Base-by-base conservation (phyloP, 2,113 vertebrate genomes). In the Pollimyrus isidori region DNA sequence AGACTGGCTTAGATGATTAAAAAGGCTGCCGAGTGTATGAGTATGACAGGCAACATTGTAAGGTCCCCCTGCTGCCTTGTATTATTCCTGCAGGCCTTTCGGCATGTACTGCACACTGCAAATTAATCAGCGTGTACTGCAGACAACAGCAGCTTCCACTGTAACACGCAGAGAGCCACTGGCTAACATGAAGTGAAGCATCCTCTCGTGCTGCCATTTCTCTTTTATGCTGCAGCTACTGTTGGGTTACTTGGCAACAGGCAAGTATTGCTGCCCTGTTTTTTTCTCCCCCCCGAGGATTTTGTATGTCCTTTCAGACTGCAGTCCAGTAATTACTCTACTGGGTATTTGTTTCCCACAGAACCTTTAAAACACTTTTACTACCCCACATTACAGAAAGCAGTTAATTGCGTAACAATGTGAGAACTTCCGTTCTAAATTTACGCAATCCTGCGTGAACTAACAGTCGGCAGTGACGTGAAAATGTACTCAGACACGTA, bases 281-380 rank as follows among this genome's bases (percentile, higher is more conserved):
- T 48, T n/a, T 53, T 35, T 15, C 4, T 15, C 4, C 46, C 42
- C 65, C 26, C 50, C 17, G 26, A 49, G 46, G 53, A 45, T 53
- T 86, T 86, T 46, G n/a, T 30, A 85, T 89, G 49, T 58, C 86
- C 17, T 87, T 49, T 85, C 53, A 52, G 48, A 19, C 76, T 48
- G 45, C 26, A 89, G 45, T 50, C 35, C 58, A 65, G 76, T 65
- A 85, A 89, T 53, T 50, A 88, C 58, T 17, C 80, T 19, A 52
- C 30, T 65, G 73, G 65, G 88, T 49, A 84, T 89, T 88, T 69
- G 84, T 42, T 89, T 89, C 88, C 73, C 88, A 89, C 88, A 82
- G 73, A 89, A 42, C 46, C 69, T 82, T 82, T 82, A 35, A 88
- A 88, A 73, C 35, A 58, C 35, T 62, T 87, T 86, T 52, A 86